These are phyloP conservation scores for Chaetoderma sp. DNA, from an alignment of 2,888 invertebrate genomes.

Conservation along the genomic window DNA sequence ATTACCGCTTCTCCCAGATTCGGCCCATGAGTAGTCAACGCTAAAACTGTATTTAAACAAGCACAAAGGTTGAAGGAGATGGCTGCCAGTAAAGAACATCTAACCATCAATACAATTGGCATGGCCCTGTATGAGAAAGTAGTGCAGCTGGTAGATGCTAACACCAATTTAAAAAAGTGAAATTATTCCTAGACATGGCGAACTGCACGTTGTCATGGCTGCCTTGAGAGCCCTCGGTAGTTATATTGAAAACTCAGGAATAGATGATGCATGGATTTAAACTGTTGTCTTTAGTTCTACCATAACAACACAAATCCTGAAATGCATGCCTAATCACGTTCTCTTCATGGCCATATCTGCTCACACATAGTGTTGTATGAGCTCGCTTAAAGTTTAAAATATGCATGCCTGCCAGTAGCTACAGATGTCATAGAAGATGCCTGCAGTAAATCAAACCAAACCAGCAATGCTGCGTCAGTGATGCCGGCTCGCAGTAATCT, in stretches of 20 bases:
- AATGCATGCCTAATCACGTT: constrained; percentile 22
- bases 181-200: constrained; percentile 22
- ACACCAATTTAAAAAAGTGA: constrained; percentile 15
- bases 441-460: not conserved
- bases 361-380: constrained; percentile 19
- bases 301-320: constrained; percentile 25
- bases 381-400: too few species aligned
- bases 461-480: constrained; percentile 11
- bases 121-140: constrained; percentile 27
- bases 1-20: constrained; percentile 21
- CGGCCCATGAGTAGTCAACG: too few species aligned
- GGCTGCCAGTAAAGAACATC: constrained; percentile 20
- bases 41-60: not conserved
- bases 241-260: constrained; percentile 15
- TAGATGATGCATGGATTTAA: constrained; percentile 24
- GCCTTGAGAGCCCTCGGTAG: constrained; percentile 5
- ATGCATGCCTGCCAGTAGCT: not conserved
- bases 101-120: constrained; percentile 22
- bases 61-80: not conserved
- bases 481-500: constrained; percentile 13
- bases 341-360: not conserved
- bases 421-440: not conserved
- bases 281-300: constrained; percentile 13
- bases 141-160: constrained; percentile 24
- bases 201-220: constrained; percentile 20